Base-by-base conservation (phyloP, 1,140 invertebrate species). In the Drosophila bocqueti region DNA sequence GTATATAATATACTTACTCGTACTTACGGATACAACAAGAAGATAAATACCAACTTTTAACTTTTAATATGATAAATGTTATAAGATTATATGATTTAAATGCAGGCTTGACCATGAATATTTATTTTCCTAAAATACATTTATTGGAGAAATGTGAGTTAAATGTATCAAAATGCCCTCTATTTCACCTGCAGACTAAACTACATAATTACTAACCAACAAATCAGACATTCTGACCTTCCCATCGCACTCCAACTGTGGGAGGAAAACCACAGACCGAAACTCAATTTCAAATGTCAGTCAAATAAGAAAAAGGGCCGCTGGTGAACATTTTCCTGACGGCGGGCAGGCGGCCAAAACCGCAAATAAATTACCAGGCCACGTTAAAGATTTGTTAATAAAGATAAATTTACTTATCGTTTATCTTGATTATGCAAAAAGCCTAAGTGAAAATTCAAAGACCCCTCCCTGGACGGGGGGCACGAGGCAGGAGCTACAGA, bases 331-430 rank as follows among this genome's bases (percentile, higher is more conserved):
- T 72, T 71, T 21, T 31, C 38, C 36, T 50, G 52, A 72, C 55
- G 55, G 55, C 50, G 55, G 52, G 42, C 58, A 31, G 75, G 49
- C 50, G 75, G 49, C 50, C 57, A 24, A 76, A 77, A 83, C 83
- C 83, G 69, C 83, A 87, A 87, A 87, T 87, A 87, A 87, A 87
- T 87, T 83, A 83, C 80, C 52, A 69, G 60, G 79, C 79, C 76
- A 87, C 80, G 83, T 87, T 87, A 75, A 89, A 89, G 84, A 89
- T 89, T 89, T 89, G 84, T 89, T 89, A 89, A 89, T 89, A 89
- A 89, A 89, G 84, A 89, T 89, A 89, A 89, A 89, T 89, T 89
- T 87, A 89, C 84, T 89, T 89, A 89, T 89, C 84, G 84, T 89
- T 89, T 89, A 89, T 89, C 84, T 89, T 89, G 84, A 89, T 89